Evolutionary conservation across 2,113 vertebrate species (phyloP).

Genomic region (Azemiops feae): DNA sequence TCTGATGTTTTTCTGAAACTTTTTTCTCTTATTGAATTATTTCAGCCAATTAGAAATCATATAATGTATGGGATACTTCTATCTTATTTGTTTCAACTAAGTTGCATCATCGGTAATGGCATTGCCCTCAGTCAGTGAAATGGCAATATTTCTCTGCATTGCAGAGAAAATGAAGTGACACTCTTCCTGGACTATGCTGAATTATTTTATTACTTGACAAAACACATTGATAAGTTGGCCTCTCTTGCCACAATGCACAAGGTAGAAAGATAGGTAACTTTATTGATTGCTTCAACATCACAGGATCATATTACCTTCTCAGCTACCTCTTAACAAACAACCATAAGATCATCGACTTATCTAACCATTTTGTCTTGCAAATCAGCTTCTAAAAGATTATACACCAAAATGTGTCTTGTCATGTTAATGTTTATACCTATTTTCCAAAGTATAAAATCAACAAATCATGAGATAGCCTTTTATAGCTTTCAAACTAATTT

Average conservation of each 20-base stretch:
- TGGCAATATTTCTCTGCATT: background rate
- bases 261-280: background rate
- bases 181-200: background rate
- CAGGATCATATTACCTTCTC: background rate
- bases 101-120: background rate
- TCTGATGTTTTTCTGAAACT: background rate
- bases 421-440: background rate
- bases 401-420: background rate
- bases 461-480: background rate
- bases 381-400: background rate
- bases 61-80: background rate
- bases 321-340: background rate
- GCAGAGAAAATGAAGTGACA: background rate
- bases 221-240: background rate
- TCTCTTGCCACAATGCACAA: background rate
- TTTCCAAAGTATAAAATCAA: background rate
- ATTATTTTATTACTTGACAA: background rate
- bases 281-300: background rate
- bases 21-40: background rate
- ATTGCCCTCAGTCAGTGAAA: background rate
- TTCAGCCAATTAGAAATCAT: background rate
- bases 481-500: background rate
- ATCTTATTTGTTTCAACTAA: background rate
- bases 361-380: background rate
- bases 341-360: background rate